Conservation (phyloP, 2,797 vertebrate genomes). For the Naso thynnoides region DNA sequence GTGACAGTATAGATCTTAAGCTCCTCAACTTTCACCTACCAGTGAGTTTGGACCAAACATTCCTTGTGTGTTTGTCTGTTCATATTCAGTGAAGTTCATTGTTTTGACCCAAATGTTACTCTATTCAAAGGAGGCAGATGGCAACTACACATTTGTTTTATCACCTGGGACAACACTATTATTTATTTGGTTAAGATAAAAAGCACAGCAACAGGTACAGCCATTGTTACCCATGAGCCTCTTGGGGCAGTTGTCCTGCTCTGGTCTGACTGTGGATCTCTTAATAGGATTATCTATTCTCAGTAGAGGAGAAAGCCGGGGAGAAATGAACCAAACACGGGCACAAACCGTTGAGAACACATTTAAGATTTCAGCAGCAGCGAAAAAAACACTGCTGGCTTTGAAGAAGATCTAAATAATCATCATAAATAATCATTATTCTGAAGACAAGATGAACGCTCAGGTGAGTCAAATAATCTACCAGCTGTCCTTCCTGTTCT, state of each 20-base stretch:
- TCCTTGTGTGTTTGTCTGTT: neutral
- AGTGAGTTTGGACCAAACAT: neutral
- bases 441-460: conserved; percentile 28
- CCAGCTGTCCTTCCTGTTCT: neutral
- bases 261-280: conserved; percentile 75
- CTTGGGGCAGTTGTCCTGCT: conserved; percentile 44
- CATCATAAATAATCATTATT: conserved; percentile 36
- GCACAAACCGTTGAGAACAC: neutral
- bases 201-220: conserved; percentile 7
- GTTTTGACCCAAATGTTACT: neutral
- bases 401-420: conserved; percentile 11
- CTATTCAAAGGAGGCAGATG: neutral
- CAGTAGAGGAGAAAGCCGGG: conserved; percentile 41
- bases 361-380: neutral
- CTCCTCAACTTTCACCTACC: neutral
- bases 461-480: conserved; percentile 67
- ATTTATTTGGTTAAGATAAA: conserved; percentile 7
- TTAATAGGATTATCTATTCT: conserved; percentile 84
- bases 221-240: conserved; percentile 67
- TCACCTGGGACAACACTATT: neutral
- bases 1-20: neutral
- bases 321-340: conserved; percentile 36
- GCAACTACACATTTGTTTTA: neutral
- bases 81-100: neutral
- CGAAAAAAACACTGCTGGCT: neutral